A percentile compares a stretch with the other conserved stretches of the same genome.
These are phyloP conservation scores for Trachelus iudaicus DNA, from an alignment of 2,888 invertebrate species.

Conservation along the genomic window DNA sequence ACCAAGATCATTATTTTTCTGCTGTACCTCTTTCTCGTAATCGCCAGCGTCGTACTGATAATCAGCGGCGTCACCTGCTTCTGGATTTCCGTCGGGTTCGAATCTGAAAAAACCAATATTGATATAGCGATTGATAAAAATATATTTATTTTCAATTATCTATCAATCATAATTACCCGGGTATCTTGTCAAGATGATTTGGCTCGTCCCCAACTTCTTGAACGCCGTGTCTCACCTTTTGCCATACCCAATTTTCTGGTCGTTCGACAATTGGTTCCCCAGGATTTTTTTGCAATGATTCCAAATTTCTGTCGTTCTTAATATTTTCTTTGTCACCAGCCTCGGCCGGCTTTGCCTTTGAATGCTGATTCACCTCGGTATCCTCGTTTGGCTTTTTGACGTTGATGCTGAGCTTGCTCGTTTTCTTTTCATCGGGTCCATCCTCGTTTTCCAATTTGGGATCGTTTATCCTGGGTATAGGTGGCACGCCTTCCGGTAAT, in stretches of 20 bases:
- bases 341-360: background rate
- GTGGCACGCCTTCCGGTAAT: slow-evolving; percentile 57
- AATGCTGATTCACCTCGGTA: background rate
- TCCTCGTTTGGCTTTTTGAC: slow-evolving; percentile 20
- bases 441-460: slow-evolving; percentile 33
- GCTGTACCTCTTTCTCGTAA: slow-evolving; percentile 53
- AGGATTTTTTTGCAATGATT: slow-evolving; percentile 31
- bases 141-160: background rate
- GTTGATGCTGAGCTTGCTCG: slow-evolving; percentile 26
- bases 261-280: slow-evolving; percentile 41
- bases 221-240: slow-evolving; percentile 48
- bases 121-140: background rate
- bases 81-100: slow-evolving; percentile 46
- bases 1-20: slow-evolving; percentile 52
- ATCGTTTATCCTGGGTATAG: slow-evolving; percentile 54
- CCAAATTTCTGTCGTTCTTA: slow-evolving; percentile 28
- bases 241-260: slow-evolving; percentile 36
- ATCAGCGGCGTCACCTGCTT: slow-evolving; percentile 44
- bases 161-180: slow-evolving; percentile 39
- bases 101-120: slow-evolving; percentile 36
- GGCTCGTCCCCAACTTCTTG: slow-evolving; percentile 61
- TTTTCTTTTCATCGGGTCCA: slow-evolving; percentile 26
- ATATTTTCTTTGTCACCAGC: background rate
- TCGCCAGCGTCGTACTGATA: slow-evolving; percentile 55
- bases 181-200: slow-evolving; percentile 50